phyloP scores from a whole-genome alignment of 2,113 vertebrate genomes.

The Dendrocopos noguchii region DNA sequence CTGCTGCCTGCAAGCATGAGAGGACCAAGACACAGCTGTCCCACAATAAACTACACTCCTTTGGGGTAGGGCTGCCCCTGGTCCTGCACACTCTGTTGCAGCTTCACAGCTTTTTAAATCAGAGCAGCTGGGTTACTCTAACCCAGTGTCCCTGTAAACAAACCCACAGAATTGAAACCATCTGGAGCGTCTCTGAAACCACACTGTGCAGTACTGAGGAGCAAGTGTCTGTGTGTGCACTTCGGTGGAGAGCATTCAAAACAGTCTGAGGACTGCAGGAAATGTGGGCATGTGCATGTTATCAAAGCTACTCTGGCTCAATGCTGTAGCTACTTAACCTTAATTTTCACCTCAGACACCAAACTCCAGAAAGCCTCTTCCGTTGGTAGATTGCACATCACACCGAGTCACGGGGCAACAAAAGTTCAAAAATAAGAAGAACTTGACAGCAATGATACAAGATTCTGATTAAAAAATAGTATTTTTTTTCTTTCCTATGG shows the following conservation, averaged over 20 bases:
- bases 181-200: not conserved
- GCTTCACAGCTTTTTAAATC: not conserved
- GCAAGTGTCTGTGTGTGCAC: not conserved
- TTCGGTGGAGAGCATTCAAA: not conserved
- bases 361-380: not conserved
- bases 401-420: not conserved
- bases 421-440: not conserved
- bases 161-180: not conserved
- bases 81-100: not conserved
- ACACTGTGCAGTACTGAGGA: not conserved
- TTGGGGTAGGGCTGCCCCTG: not conserved
- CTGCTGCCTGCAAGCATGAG: rapidly evolving
- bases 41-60: not conserved
- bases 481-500: not conserved
- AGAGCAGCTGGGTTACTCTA: not conserved
- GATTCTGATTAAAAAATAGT: not conserved
- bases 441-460: not conserved
- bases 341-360: not conserved
- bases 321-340: not conserved
- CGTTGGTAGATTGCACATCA: not conserved
- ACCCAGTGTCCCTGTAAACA: not conserved
- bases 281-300: not conserved
- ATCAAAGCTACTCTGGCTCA: not conserved
- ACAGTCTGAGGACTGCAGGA: not conserved
- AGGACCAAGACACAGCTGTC: not conserved